phyloP scores from a whole-genome alignment of 2,888 invertebrate genomes.

The Tenthredo amoena region DNA sequence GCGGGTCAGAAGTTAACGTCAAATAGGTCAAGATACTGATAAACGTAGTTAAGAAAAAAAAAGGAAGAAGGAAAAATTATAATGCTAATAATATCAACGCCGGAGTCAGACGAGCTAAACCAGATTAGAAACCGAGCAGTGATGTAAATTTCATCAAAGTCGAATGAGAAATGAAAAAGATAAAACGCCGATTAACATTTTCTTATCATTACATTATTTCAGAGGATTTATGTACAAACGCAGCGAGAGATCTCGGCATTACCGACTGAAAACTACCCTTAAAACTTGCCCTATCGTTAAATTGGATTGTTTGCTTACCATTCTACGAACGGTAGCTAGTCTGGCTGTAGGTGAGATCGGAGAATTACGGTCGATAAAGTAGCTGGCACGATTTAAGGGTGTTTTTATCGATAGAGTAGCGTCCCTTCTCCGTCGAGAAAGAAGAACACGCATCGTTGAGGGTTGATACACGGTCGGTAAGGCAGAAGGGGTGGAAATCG shows the following conservation, averaged over 20 bases:
- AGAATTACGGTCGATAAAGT: neutral
- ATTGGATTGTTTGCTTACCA: neutral
- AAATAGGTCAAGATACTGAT: slow-evolving; percentile 9
- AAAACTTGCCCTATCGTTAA: neutral
- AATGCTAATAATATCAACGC: neutral
- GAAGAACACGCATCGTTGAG: neutral
- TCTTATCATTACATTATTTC: neutral
- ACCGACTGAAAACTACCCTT: neutral
- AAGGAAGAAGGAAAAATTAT: neutral
- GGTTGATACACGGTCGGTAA: slow-evolving; percentile 49
- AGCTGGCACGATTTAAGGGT: neutral
- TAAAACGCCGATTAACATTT: neutral
- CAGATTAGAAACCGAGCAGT: neutral
- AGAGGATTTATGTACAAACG: neutral
- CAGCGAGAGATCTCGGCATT: neutral
- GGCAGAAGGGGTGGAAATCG: slow-evolving; percentile 54
- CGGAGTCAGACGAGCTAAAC: neutral
- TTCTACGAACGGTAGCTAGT: neutral
- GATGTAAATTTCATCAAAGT: neutral
- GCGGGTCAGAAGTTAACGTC: neutral
- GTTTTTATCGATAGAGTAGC: neutral
- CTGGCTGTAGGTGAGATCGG: neutral
- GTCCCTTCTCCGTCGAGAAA: neutral
- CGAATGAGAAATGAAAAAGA: neutral
- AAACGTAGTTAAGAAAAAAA: neutral